A percentile compares a stretch with the other conserved stretches of the same genome.
These are phyloP conservation scores for Dinoponera quadriceps DNA, from an alignment of 1,140 invertebrate species.

Conservation along the genomic window DNA sequence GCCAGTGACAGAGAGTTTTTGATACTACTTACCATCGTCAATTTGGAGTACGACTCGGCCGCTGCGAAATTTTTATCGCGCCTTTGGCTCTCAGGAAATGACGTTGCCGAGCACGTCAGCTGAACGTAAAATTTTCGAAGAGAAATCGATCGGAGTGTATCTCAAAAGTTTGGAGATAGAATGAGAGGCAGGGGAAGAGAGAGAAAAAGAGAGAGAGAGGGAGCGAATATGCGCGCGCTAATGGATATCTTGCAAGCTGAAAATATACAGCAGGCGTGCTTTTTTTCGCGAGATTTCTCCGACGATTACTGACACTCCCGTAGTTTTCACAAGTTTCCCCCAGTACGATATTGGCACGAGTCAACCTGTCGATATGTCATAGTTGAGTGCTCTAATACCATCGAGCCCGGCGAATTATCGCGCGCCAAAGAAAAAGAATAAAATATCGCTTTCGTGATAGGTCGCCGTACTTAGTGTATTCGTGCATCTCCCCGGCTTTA, in stretches of 20 bases:
- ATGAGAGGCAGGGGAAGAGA: no score
- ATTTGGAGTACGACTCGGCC: background rate
- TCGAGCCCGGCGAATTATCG: conserved; percentile 36
- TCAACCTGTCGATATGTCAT: conserved; percentile 61
- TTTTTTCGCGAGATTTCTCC: conserved; percentile 28
- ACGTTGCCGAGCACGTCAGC: background rate
- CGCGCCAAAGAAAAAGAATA: conserved; percentile 49
- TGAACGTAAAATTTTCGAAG: background rate
- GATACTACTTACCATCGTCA: background rate
- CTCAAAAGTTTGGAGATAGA: background rate
- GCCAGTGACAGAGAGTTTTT: conserved; percentile 3
- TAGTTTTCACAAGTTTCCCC: conserved; percentile 48
- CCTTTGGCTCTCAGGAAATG: background rate
- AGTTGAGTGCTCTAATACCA: conserved; percentile 54
- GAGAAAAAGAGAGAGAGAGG: no score
- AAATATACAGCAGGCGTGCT: conserved; percentile 18
- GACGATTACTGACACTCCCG: conserved; percentile 46
- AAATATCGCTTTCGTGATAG: conserved; percentile 44
- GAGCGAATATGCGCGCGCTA: background rate
- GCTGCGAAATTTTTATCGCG: conserved; percentile 6
- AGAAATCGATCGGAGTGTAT: background rate
- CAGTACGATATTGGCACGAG: conserved; percentile 52
- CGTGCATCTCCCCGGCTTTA: conserved; percentile 3
- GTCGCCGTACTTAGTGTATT: background rate
- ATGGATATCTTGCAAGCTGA: conserved; percentile 41